A percentile compares a stretch with the other conserved stretches of the same genome.
Conservation (phyloP, 23 tunicate species). For the Ciona savignyi region DNA sequence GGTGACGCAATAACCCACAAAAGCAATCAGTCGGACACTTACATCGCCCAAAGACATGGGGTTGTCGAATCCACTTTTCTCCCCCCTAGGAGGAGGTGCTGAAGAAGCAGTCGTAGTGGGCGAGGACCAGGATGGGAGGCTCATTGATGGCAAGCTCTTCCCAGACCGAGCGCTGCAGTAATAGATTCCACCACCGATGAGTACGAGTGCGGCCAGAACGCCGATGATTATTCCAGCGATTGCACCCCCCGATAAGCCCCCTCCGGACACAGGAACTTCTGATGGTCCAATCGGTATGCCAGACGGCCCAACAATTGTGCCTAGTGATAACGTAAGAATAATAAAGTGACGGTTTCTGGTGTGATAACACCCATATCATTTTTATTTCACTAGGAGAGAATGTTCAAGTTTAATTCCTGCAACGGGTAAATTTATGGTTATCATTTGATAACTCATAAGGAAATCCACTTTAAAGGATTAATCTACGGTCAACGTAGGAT, state of each 20-base stretch:
- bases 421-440: no score
- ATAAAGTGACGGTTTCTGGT: no score
- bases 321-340: neutral
- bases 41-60: neutral
- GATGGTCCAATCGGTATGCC: conserved; percentile 27
- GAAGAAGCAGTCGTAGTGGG: neutral
- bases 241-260: conserved; percentile 70
- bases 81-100: neutral
- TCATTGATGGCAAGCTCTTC: conserved; percentile 12
- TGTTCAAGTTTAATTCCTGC: no score
- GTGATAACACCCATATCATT: no score
- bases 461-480: no score
- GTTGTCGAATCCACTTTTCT: neutral
- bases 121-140: conserved; percentile 36
- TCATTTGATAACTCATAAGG: no score
- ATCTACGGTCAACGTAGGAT: no score
- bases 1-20: no score
- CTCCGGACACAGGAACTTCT: conserved; percentile 24
- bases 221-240: conserved; percentile 76
- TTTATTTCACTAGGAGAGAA: no score
- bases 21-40: neutral
- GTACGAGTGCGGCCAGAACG: conserved; percentile 27
- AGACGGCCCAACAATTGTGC: conserved; percentile 17
- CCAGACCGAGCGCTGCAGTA: conserved; percentile 10
- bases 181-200: conserved; percentile 36